Base-by-base conservation (phyloP, 2,888 invertebrate species). In the Lochmaea crataegi region DNA sequence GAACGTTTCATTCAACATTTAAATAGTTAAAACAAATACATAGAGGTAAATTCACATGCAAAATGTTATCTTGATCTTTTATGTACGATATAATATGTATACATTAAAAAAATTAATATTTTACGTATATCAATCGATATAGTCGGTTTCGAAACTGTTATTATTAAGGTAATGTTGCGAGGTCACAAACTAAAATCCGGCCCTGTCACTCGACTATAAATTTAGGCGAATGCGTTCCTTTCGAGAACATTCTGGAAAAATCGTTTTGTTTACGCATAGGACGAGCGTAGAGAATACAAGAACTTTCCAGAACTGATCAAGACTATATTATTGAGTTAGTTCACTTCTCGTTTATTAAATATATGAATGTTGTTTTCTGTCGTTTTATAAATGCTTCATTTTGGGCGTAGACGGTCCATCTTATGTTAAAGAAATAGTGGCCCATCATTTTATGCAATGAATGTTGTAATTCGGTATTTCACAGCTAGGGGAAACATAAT, bases 401-500 rank as follows among this genome's bases (percentile, higher is more conserved):
- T n/a, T n/a, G n/a, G n/a, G n/a, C n/a, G 11, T 14, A 48, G 11
- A 48, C 4, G 45, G 12, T 4, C 11, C 11, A 51, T 7, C n/a
- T 16, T 9, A 16, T 10, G 18, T 6, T 16, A 18, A 53, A 53
- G 53, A 53, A 53, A 53, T 16, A 18, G n/a, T 53, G 9, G 10
- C 53, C 45, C 45, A 45, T 65, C 65, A 73, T 70, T 73, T 72
- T 68, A 72, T 69, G 73, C 71, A 73, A 75, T 75, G 75, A 68
- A 72, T 65, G 74, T 75, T 64, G 71, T 70, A 70, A 70, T 73
- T 72, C 63, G 68, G 58, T 64, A 67, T 75, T 72, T 72, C 68
- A 57, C 72, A 60, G 72, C 65, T 70, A 68, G 72, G 65, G 71
- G 63, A 71, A 68, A 72, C 71, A 74, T 71, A 73, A 76, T 75